phyloP scores from a whole-genome alignment of 2,113 vertebrate species.

The Pavo muticus region DNA sequence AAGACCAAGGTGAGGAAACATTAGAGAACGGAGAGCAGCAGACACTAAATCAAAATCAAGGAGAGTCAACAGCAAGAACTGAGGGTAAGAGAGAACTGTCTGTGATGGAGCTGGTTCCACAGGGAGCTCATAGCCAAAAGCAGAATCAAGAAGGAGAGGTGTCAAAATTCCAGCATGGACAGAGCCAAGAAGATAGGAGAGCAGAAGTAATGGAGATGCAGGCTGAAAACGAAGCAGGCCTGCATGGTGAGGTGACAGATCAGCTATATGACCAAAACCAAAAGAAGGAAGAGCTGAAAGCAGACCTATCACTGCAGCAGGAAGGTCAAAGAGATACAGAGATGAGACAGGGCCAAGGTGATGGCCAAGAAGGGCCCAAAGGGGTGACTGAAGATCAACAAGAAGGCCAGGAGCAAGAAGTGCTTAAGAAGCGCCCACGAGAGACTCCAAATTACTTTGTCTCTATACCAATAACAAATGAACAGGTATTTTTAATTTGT shows the following conservation, averaged over 20 bases:
- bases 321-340: not conserved
- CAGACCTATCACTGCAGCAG: not conserved
- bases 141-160: not conserved
- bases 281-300: not conserved
- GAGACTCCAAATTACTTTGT: conserved; percentile 69
- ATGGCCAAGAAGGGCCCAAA: not conserved
- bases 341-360: not conserved
- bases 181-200: not conserved
- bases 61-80: not conserved
- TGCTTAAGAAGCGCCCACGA: not conserved
- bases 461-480: conserved; percentile 57
- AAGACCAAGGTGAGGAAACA: not conserved
- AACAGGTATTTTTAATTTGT: conserved; percentile 56
- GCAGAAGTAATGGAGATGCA: not conserved
- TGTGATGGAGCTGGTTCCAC: not conserved
- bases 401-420: not conserved
- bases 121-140: not conserved
- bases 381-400: not conserved
- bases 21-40: not conserved
- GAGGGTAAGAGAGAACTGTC: not conserved
- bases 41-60: not conserved
- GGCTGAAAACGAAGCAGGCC: not conserved
- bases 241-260: not conserved
- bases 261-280: not conserved
- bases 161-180: not conserved